A percentile compares a stretch with the other conserved stretches of the same genome.
phyloP scores from a whole-genome alignment of 2,113 vertebrate species.

The Engystomops pustulosus region DNA sequence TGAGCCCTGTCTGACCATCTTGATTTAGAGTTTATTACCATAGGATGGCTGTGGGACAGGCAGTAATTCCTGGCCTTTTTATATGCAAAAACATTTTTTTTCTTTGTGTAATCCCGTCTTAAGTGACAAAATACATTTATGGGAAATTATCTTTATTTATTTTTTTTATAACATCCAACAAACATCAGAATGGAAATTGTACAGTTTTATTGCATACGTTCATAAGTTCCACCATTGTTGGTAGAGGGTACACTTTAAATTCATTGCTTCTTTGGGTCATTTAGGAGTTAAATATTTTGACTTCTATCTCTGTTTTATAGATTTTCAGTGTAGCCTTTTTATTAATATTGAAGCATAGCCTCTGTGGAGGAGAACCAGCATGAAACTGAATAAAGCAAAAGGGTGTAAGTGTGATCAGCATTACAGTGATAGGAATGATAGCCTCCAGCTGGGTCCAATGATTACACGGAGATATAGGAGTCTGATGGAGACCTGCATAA shows the following conservation, averaged over 20 bases:
- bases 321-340: background rate
- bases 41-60: too few relatives aligned
- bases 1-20: too few relatives aligned
- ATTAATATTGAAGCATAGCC: background rate
- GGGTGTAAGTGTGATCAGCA: background rate
- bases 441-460: conserved; percentile 9
- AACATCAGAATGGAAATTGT: too few relatives aligned
- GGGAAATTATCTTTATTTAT: too few relatives aligned
- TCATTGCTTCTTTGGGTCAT: background rate
- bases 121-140: too few relatives aligned
- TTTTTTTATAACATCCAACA: too few relatives aligned
- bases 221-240: too few relatives aligned
- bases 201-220: too few relatives aligned
- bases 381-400: background rate
- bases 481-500: conserved; percentile 18
- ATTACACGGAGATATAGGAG: conserved; percentile 5
- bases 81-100: too few relatives aligned
- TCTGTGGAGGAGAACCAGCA: conserved; percentile 15
- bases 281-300: background rate
- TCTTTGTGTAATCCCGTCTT: too few relatives aligned
- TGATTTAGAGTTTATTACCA: too few relatives aligned
- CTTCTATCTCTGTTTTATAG: background rate
- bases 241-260: background rate
- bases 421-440: conserved; percentile 24
- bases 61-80: too few relatives aligned